Evolutionary conservation across 2,888 invertebrate species (phyloP).

Genomic region (Griposia aprilina): DNA sequence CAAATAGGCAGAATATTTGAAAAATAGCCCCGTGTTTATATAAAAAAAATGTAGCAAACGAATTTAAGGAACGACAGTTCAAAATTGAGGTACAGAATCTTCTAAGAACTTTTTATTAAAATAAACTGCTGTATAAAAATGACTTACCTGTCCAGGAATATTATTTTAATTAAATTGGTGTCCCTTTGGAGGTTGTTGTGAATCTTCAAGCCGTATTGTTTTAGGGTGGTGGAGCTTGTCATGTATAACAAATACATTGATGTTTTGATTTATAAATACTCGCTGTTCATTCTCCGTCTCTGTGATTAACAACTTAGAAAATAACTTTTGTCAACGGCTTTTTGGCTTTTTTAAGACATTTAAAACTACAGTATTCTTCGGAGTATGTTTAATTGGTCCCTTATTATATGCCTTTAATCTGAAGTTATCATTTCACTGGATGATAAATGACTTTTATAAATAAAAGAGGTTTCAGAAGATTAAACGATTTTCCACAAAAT

Average conservation of each 20-base stretch:
- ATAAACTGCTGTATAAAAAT: constrained; percentile 29
- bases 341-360: neutral
- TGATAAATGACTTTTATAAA: neutral
- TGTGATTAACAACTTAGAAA: neutral
- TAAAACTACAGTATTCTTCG: neutral
- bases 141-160: constrained; percentile 31
- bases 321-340: neutral
- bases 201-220: constrained; percentile 25
- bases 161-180: constrained; percentile 49
- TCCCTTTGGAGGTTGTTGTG: constrained; percentile 1
- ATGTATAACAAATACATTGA: neutral
- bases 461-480: neutral
- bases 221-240: neutral
- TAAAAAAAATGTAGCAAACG: constrained; percentile 47
- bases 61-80: constrained; percentile 30
- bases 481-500: too few species aligned
- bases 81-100: constrained; percentile 32
- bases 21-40: constrained; percentile 31
- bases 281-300: neutral
- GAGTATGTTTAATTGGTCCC: neutral
- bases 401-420: neutral
- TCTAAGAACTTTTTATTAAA: constrained; percentile 50
- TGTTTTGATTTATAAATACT: neutral
- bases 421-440: neutral
- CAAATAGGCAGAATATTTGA: constrained; percentile 44